Evolutionary conservation across 2,113 vertebrate genomes (phyloP), one percentile per base, ranked within the genome.

Genomic region (Heteronetta atricapilla): DNA sequence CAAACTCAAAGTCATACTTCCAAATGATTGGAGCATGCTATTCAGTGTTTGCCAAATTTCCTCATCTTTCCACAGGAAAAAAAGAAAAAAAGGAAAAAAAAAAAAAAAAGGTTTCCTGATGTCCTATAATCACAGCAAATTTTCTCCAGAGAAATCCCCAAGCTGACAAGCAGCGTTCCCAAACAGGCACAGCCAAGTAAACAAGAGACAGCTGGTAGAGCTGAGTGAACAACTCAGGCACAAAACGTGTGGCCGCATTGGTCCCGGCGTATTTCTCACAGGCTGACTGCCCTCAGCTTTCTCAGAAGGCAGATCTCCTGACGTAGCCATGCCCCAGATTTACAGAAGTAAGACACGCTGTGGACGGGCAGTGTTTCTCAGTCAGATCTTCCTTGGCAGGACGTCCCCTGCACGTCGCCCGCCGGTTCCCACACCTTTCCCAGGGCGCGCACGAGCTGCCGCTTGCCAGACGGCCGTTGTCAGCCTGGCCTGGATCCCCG

Each of bases 11-110:
- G 86, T 93, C 80, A 90, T 29, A 36, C 44, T 93, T 86, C 58
- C 78, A 90, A 86, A 90, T 85, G 3, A 79, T 89, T 76, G 72
- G 86, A 93, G 93, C 86, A 13, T 55, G 66, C 44, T 93, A 31
- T 58, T 88, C 69, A 69, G 66, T 50, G 59, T 92, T 92, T 96
- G 86, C 83, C 77, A 93, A 95, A 89, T 60, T 58, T 62, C 22
- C 38, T 90, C 86, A 76, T 86, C 42, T 82, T 88, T 69, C 68
- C 58, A 55, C 22, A 68, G 36, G 33, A 19, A 11, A 58, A 66
- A 76, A 74, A n/a, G n/a, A 55, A 19, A 29, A 80, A 44, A 44
- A 44, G 10, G 58, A 86, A 46, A 8, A 69, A 44, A 18, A 11
- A 58, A 64, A 75, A 73, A 73, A 23, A 46, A 8, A 69, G 26